These are phyloP conservation scores for Sarcophaga rosellei DNA, from an alignment of 2,888 invertebrate genomes.

Conservation along the genomic window DNA sequence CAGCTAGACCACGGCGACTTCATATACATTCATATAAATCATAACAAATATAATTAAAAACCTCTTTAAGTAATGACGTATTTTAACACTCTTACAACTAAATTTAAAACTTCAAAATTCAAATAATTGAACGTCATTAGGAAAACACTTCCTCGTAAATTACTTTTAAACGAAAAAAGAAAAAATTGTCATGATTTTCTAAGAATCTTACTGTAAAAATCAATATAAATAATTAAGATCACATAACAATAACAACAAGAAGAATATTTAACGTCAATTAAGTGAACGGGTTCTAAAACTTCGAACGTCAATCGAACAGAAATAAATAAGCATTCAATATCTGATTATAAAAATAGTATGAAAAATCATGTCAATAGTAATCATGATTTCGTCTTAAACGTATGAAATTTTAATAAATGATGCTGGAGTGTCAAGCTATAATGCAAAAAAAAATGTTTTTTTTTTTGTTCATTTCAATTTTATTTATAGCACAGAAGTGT, in stretches of 20 bases:
- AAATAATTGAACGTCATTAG: neutral
- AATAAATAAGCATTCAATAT: conserved; percentile 21
- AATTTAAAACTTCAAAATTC: neutral
- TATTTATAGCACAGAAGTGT: conserved; percentile 11
- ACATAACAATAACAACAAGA: neutral
- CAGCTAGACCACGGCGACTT: too few species aligned
- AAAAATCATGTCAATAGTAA: conserved; percentile 14
- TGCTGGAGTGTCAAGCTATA: neutral
- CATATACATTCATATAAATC: too few species aligned
- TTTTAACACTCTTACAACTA: neutral
- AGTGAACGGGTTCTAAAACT: neutral
- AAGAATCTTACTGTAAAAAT: conserved; percentile 27
- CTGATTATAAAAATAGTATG: conserved; percentile 27
- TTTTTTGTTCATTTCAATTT: neutral
- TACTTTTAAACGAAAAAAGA: conserved; percentile 16
- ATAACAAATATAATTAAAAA: too few species aligned
- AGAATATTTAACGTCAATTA: conserved; percentile 2
- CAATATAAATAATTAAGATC: conserved; percentile 31
- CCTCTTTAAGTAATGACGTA: too few species aligned
- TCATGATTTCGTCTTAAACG: neutral
- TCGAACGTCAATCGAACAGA: neutral
- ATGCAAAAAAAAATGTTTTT: neutral
- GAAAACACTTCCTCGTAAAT: conserved; percentile 37
- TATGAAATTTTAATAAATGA: neutral
- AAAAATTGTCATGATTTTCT: conserved; percentile 47